phyloP scores from a whole-genome alignment of 2,888 invertebrate species.

The Agonopterix heracliana region DNA sequence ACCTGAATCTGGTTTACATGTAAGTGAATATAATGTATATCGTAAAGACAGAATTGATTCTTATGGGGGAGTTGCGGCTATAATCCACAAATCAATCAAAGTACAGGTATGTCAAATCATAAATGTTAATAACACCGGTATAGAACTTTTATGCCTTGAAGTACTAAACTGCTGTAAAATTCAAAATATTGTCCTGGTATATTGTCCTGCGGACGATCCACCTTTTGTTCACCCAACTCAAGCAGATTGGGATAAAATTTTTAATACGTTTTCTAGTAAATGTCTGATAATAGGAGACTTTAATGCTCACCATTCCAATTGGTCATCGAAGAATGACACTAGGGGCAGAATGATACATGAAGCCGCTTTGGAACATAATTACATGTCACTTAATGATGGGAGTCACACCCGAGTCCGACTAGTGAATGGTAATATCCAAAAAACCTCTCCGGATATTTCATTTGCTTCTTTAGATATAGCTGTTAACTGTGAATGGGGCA shows the following conservation, averaged over 20 bases:
- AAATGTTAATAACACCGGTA: conserved; percentile 3
- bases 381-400: not conserved
- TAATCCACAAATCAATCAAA: conserved; percentile 9
- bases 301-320: too few species aligned
- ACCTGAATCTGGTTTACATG: conserved; percentile 1
- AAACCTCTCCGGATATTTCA: conserved; percentile 13
- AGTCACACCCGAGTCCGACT: not conserved
- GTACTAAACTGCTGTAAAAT: conserved; percentile 9
- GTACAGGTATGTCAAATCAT: not conserved
- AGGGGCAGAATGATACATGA: conserved; percentile 20
- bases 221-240: conserved; percentile 1
- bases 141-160: conserved; percentile 10
- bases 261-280: conserved; percentile 8
- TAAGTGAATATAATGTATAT: conserved; percentile 11
- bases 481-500: conserved; percentile 6
- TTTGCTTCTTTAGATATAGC: conserved; percentile 13
- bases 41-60: conserved; percentile 11
- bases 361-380: conserved; percentile 1
- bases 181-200: conserved; percentile 10
- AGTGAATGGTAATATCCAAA: conserved; percentile 8
- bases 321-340: conserved; percentile 20
- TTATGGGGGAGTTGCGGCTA: conserved; percentile 15
- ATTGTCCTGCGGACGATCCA: conserved; percentile 6
- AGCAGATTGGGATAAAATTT: conserved; percentile 21
- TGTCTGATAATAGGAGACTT: conserved; percentile 20